phyloP scores from a whole-genome alignment of 92 coral and sea anemone genomes.

The Blastomussa wellsi region DNA sequence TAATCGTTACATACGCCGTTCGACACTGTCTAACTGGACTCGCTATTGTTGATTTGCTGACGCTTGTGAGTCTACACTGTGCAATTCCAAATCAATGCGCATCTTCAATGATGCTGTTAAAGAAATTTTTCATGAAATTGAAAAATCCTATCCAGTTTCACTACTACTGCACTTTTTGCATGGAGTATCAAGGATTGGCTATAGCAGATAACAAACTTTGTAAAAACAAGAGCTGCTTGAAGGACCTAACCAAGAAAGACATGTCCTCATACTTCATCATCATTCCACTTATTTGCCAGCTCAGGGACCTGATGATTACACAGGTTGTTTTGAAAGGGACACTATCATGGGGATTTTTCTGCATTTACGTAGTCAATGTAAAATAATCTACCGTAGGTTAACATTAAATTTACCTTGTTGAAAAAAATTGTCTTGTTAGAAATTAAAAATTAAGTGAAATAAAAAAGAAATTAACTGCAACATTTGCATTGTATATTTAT shows the following conservation, averaged over 20 bases:
- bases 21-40: slow-evolving; percentile 48
- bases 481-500: no score
- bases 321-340: no score
- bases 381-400: no score
- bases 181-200: slow-evolving; percentile 59
- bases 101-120: slow-evolving; percentile 30
- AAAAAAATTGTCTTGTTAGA: no score
- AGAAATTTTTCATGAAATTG: slow-evolving; percentile 47
- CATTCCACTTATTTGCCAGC: slow-evolving; percentile 58
- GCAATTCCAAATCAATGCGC: slow-evolving; percentile 61
- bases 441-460: no score
- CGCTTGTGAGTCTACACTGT: slow-evolving; percentile 59
- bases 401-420: no score
- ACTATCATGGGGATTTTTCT: no score
- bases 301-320: slow-evolving; percentile 5
- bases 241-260: slow-evolving; percentile 39
- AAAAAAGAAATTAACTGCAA: no score
- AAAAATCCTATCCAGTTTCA: slow-evolving; percentile 64
- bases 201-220: slow-evolving; percentile 46
- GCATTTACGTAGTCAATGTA: no score
- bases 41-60: background rate
- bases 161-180: slow-evolving; percentile 64
- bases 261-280: slow-evolving; percentile 59
- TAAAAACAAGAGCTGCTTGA: slow-evolving; percentile 52
- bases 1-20: slow-evolving; percentile 62